Percentiles rank a stretch among this genome's conserved stretches.
Conservation (phyloP, 2,113 vertebrate genomes). For the Lontra canadensis region DNA sequence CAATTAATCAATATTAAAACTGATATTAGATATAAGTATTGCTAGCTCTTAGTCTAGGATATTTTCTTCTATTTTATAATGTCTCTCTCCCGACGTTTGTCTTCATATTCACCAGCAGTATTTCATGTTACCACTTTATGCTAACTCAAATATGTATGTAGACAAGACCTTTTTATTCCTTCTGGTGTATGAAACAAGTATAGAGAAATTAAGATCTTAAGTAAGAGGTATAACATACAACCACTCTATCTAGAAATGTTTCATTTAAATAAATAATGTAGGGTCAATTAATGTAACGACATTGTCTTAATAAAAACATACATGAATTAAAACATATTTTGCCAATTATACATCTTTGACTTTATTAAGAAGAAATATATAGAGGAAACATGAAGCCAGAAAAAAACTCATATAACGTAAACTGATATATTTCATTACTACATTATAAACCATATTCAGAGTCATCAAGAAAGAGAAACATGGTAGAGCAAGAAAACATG, state of each 20-base stretch:
- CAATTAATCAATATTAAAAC: not conserved
- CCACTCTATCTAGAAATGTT: not conserved
- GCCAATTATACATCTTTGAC: not conserved
- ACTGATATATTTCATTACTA: not conserved
- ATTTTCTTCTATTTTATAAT: not conserved
- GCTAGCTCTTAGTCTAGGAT: not conserved
- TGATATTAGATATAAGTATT: not conserved
- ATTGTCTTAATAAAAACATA: not conserved
- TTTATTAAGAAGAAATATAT: not conserved
- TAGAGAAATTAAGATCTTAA: not conserved
- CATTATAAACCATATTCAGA: not conserved
- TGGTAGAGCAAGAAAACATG: not conserved
- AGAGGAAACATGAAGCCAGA: not conserved
- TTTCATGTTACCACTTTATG: not conserved
- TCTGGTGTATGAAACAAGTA: not conserved
- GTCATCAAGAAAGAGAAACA: not conserved
- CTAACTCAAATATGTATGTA: not conserved
- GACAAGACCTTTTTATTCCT: not conserved
- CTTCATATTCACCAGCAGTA: not conserved
- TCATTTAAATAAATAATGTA: not conserved
- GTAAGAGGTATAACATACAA: not conserved
- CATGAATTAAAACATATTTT: not conserved
- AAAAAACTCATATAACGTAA: not conserved
- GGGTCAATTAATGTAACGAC: not conserved
- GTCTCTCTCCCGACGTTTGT: not conserved